phyloP scores from a whole-genome alignment of 2,113 vertebrate species.

The Plectropomus leopardus region DNA sequence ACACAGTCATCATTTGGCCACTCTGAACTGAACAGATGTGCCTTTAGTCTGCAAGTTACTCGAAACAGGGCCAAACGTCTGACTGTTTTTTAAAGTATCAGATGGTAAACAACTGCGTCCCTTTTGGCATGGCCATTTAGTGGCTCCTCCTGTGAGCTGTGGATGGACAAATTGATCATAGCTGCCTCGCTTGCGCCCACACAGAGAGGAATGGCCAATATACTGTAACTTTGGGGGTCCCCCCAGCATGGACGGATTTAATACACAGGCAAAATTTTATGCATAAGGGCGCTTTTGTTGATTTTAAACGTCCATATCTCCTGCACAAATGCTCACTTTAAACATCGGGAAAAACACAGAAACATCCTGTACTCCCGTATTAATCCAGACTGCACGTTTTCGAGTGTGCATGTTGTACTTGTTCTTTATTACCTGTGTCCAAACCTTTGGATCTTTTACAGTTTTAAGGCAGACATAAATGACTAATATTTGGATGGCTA shows the following conservation, averaged over 20 bases:
- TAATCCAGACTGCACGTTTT: constrained; percentile 33
- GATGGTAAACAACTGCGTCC: constrained; percentile 28
- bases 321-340: constrained; percentile 22
- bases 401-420: constrained; percentile 20
- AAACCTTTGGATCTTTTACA: constrained; percentile 56
- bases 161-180: constrained; percentile 52
- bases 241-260: constrained; percentile 51
- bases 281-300: constrained; percentile 36
- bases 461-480: constrained; percentile 72
- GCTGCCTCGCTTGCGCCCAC: constrained; percentile 56
- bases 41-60: not conserved
- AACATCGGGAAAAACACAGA: constrained; percentile 1
- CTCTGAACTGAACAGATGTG: constrained; percentile 2
- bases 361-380: constrained; percentile 2
- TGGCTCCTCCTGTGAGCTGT: constrained; percentile 21
- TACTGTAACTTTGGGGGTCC: constrained; percentile 22
- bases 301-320: constrained; percentile 29
- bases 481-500: constrained; percentile 67
- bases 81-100: constrained; percentile 16
- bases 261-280: constrained; percentile 27
- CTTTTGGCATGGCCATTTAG: constrained; percentile 39
- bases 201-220: constrained; percentile 27
- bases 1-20: constrained; percentile 2
- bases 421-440: constrained; percentile 32
- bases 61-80: not conserved